Percentiles rank a stretch among this genome's conserved stretches.
Conservation (phyloP, 2,888 invertebrate genomes). For the Chesias legatella region DNA sequence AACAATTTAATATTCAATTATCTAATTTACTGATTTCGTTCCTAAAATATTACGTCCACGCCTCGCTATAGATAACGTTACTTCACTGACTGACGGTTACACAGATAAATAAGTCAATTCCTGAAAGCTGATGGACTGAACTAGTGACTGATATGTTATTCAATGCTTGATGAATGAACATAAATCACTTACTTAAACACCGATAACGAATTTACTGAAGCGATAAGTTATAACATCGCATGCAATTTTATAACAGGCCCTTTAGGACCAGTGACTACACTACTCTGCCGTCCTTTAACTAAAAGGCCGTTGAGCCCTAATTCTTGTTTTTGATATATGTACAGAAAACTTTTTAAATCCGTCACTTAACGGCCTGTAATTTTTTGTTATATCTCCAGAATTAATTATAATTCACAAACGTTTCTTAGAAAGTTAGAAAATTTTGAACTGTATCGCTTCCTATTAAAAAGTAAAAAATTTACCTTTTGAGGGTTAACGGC, state of each 20-base stretch:
- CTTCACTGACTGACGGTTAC: constrained; percentile 28
- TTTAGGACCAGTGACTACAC: constrained; percentile 52
- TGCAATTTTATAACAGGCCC: constrained; percentile 42
- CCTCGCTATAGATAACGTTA: constrained; percentile 28
- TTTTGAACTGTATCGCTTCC: too few species aligned
- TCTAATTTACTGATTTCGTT: constrained; percentile 67
- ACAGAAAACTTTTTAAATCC: too few species aligned
- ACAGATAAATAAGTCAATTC: constrained; percentile 18
- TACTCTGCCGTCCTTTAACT: too few species aligned
- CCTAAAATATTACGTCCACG: constrained; percentile 58
- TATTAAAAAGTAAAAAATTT: too few species aligned
- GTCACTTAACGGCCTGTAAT: too few species aligned
- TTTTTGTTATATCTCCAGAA: too few species aligned
- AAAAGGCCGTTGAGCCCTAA: too few species aligned
- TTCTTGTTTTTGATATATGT: too few species aligned
- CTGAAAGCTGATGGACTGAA: constrained; percentile 31
- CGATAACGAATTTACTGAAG: constrained; percentile 9
- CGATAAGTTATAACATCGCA: constrained; percentile 41
- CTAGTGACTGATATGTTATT: constrained; percentile 60
- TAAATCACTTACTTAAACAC: constrained; percentile 10
- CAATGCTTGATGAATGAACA: constrained; percentile 33
- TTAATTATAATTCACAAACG: too few species aligned
- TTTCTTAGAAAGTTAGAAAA: too few species aligned
- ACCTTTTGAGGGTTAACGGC: too few species aligned
- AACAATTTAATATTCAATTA: constrained; percentile 77